Conservation (phyloP, 2,888 invertebrate genomes). For the Habroteleia sp. region DNA sequence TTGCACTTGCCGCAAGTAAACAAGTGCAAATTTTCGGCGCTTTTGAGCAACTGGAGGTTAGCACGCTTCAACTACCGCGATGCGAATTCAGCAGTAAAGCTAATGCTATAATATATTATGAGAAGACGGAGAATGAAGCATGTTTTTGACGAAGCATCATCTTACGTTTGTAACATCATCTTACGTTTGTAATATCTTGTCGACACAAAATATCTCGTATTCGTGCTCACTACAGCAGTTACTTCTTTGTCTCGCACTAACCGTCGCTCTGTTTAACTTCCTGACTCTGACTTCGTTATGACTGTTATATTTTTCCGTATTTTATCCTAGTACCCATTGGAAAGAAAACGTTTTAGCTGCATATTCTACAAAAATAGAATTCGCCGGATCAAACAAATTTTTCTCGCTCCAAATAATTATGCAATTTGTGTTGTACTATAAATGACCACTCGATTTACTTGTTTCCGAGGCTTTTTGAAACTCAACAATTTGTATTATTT, state of each 20-base stretch:
- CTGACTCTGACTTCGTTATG: constrained; percentile 4
- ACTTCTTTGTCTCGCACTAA: constrained; percentile 26
- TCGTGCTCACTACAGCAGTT: constrained; percentile 2
- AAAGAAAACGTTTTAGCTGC: constrained; percentile 46
- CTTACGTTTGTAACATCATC: constrained; percentile 32
- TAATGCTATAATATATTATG: constrained; percentile 42
- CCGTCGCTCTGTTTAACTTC: constrained; percentile 28
- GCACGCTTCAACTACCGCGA: constrained; percentile 4
- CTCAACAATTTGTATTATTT: constrained; percentile 41
- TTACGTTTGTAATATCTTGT: constrained; percentile 34
- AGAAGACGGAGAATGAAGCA: constrained; percentile 12
- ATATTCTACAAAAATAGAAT: constrained; percentile 50
- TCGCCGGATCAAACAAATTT: constrained; percentile 60
- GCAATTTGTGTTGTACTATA: constrained; percentile 38
- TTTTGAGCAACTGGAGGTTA: constrained; percentile 16
- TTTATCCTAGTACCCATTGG: constrained; percentile 9
- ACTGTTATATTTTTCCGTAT: constrained; percentile 25
- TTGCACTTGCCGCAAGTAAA: constrained; percentile 38
- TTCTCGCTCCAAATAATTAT: constrained; percentile 57
- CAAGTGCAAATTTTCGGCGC: constrained; percentile 27
- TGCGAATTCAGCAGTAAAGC: constrained; percentile 23
- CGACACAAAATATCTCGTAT: constrained; percentile 7
- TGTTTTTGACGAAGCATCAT: constrained; percentile 19
- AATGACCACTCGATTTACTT: constrained; percentile 56
- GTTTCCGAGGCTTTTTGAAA: constrained; percentile 20